These are phyloP conservation scores for Porites australiensis DNA, from an alignment of 64 coral and sea anemone species.

Conservation along the genomic window DNA sequence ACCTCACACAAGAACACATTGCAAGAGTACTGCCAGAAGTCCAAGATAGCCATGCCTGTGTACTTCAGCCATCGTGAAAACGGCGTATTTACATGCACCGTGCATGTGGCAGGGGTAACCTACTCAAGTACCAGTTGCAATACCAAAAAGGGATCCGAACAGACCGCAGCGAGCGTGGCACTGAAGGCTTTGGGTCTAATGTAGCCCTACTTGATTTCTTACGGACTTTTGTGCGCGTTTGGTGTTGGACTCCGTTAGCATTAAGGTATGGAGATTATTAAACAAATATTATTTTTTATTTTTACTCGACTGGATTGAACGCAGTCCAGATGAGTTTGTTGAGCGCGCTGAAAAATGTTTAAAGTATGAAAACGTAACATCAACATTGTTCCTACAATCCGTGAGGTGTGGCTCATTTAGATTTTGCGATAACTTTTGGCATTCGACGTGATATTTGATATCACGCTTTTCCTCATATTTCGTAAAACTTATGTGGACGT, in stretches of 20 bases:
- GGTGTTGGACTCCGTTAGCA: too few relatives aligned
- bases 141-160: slow-evolving; percentile 94
- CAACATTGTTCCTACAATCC: too few relatives aligned
- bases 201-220: slow-evolving; percentile 19
- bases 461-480: too few relatives aligned
- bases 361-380: too few relatives aligned
- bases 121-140: slow-evolving; percentile 74
- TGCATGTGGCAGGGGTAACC: slow-evolving; percentile 69
- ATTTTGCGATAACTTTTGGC: too few relatives aligned
- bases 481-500: too few relatives aligned
- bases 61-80: slow-evolving; percentile 76
- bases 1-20: slow-evolving; percentile 92
- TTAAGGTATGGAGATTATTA: slow-evolving; percentile 10
- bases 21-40: slow-evolving; percentile 95
- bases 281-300: too few relatives aligned
- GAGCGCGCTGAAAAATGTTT: too few relatives aligned
- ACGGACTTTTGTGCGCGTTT: not conserved
- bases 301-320: too few relatives aligned
- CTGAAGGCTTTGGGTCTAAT: slow-evolving; percentile 76
- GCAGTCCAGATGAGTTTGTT: too few relatives aligned
- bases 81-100: slow-evolving; percentile 61
- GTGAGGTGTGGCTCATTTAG: too few relatives aligned
- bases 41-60: slow-evolving; percentile 71
- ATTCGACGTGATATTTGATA: too few relatives aligned
- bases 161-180: slow-evolving; percentile 85